Conservation (phyloP, 92 coral and sea anemone species). For the Meandrina meandrites region DNA sequence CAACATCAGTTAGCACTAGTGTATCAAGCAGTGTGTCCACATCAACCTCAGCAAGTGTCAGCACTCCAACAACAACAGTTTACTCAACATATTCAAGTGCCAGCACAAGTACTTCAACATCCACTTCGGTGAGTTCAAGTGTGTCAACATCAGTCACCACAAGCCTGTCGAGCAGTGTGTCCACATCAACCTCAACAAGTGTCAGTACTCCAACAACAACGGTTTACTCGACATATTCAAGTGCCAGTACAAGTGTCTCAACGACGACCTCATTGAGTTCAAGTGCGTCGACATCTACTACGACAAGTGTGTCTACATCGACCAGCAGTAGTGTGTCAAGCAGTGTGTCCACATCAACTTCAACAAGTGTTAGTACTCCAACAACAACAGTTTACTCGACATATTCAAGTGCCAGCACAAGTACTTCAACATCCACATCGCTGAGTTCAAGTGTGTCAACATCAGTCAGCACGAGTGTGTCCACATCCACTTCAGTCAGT, state of each 20-base stretch:
- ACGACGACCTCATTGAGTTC: not conserved
- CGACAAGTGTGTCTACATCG: not conserved
- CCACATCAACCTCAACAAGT: not conserved
- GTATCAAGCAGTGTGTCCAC: constrained; percentile 31
- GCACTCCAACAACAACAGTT: constrained; percentile 23
- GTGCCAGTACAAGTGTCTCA: not conserved
- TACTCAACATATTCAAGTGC: not conserved
- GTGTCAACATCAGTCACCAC: not conserved
- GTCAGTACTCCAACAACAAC: not conserved
- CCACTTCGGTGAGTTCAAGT: constrained; percentile 17
- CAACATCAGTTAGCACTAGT: not conserved
- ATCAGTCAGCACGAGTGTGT: not conserved
- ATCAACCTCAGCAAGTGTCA: constrained; percentile 24
- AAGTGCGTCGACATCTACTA: not conserved
- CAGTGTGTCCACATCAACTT: not conserved
- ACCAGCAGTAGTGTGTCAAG: not conserved
- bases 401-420: no score
- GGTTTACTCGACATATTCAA: not conserved
- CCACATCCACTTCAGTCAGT: not conserved
- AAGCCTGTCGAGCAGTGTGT: not conserved
- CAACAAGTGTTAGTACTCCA: constrained; percentile 1
- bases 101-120: constrained; percentile 19
- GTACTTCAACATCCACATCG: not conserved
- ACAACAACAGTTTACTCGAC: no score
- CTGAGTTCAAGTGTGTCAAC: not conserved